Base-by-base conservation (phyloP, 2,797 vertebrate genomes). In the Cuniculus paca region DNA sequence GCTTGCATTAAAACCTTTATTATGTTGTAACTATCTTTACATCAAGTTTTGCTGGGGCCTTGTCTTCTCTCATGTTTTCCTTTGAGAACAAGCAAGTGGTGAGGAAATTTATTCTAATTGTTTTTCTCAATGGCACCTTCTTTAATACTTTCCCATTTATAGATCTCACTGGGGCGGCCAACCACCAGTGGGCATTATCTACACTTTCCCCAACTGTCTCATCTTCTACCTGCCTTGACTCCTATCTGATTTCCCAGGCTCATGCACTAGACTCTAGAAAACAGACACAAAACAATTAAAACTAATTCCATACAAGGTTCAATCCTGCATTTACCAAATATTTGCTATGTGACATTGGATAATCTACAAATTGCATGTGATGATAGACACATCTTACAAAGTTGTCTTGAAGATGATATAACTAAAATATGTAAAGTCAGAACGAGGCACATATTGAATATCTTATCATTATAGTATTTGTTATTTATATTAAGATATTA, bases 201-300 rank as follows among this genome's bases (percentile, higher is more conserved):
- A 26, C 0, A 9, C 10, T 1, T 0, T 11, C 8, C 11, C 8
- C 16, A 22, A 6, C 8, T 72, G 26, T 56, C 6, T 79, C 5
- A 19, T 4, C 14, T 60, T 50, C 20, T 11, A 39, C 2, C 12
- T 39, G 0, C 0, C 0, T 17, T 2, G 16, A 14, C 4, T n/a
- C 10, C 16, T 70, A 0, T 39, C 6, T 34, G 7, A 3, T 88
- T 81, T 93, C 60, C 5, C 22, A 82, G 48, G 89, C 2, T 10
- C 34, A n/a, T 1, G 8, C 16, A 61, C 13, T 36, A 60, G 45
- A 65, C 16, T 83, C 48, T 34, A 42, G 16, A 34, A 85, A 92
- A 72, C 20, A 72, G 19, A 94, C 58, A 1, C 5, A 20, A 26
- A 65, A 28, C 24, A 45, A 48, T 31, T 88, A 45, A 50, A 36